Conservation (phyloP, 2,797 vertebrate species). For the Artibeus lituratus region DNA sequence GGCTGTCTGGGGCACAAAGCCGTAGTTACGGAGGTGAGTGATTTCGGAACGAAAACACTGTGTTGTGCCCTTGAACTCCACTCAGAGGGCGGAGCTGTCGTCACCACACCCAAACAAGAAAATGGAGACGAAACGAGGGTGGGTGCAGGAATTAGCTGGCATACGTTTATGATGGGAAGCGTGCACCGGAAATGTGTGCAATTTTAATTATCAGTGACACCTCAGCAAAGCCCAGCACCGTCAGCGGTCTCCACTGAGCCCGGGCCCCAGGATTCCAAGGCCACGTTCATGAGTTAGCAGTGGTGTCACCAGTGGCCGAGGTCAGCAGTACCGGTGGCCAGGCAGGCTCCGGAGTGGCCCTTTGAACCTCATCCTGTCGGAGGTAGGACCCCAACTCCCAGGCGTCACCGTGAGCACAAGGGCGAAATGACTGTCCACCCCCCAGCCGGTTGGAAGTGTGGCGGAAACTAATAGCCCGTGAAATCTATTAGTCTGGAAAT, state of each 20-base stretch:
- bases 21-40: not conserved
- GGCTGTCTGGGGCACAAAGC: not conserved
- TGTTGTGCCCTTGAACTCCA: rapidly evolving
- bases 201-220: not conserved
- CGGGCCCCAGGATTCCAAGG: rapidly evolving
- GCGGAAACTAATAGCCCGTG: slow-evolving; percentile 61
- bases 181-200: too few species aligned
- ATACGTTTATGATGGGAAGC: too few species aligned
- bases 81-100: not conserved
- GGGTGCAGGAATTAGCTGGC: too few species aligned
- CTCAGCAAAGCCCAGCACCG: not conserved
- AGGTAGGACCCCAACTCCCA: not conserved
- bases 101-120: not conserved
- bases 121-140: rapidly evolving
- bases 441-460: slow-evolving; percentile 46
- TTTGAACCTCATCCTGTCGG: rapidly evolving
- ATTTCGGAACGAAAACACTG: rapidly evolving
- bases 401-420: not conserved
- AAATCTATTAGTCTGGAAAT: slow-evolving; percentile 75
- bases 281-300: rapidly evolving
- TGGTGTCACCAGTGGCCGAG: rapidly evolving
- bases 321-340: rapidly evolving
- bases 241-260: rapidly evolving
- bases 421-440: not conserved
- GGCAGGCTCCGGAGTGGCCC: rapidly evolving